Evolutionary conservation across 1,140 invertebrate genomes (phyloP).

Genomic region (Camponotus floridanus): DNA sequence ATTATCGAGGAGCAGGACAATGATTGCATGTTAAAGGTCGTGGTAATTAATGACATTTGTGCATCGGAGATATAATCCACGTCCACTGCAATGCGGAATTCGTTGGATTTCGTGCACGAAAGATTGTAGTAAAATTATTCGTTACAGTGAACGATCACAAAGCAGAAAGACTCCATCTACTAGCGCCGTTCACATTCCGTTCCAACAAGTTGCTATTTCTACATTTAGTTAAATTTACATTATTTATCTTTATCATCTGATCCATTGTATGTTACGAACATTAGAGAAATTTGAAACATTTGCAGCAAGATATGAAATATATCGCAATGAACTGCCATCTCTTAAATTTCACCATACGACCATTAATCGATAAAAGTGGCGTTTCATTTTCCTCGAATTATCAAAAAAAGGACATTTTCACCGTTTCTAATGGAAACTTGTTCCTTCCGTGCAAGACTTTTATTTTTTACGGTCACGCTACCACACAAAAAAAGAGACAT

Average conservation of each 20-base stretch:
- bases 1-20: background rate
- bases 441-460: background rate
- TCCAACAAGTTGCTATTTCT: background rate
- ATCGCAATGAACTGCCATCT: background rate
- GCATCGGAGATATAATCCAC: constrained; percentile 19
- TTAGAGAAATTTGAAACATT: background rate
- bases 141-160: constrained; percentile 37
- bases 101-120: constrained; percentile 39
- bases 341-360: background rate
- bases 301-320: background rate
- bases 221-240: background rate
- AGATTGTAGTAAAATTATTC: constrained; percentile 25
- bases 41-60: constrained; percentile 49
- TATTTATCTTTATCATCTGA: background rate
- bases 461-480: background rate
- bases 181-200: background rate
- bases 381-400: background rate
- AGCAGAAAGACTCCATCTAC: background rate
- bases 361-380: background rate
- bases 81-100: constrained; percentile 59
- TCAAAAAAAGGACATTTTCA: background rate
- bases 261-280: background rate
- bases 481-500: background rate
- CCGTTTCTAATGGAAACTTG: background rate
- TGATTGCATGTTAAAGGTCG: constrained; percentile 11